phyloP scores from a whole-genome alignment of 2,888 invertebrate genomes.

The Acronicta aceris region DNA sequence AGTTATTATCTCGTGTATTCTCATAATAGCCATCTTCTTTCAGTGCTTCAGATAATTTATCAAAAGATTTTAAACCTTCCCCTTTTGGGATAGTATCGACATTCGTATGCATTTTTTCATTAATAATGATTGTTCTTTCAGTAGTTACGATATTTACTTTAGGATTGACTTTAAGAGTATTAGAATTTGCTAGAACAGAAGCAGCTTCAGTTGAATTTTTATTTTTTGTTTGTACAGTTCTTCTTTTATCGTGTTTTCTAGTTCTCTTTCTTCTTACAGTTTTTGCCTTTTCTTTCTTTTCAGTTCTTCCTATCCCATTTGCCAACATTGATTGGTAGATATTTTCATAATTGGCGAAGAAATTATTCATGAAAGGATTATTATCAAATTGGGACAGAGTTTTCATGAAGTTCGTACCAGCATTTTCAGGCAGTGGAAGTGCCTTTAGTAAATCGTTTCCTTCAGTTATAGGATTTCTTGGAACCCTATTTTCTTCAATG shows the following conservation, averaged over 20 bases:
- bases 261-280: constrained; percentile 26
- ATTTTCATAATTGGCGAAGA: constrained; percentile 43
- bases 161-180: not conserved
- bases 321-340: constrained; percentile 36
- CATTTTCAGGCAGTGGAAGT: constrained; percentile 41
- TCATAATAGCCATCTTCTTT: constrained; percentile 6
- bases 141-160: constrained; percentile 26
- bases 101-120: constrained; percentile 11
- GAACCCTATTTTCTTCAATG: constrained; percentile 40
- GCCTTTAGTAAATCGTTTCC: constrained; percentile 32
- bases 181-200: not conserved
- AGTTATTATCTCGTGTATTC: constrained; percentile 9
- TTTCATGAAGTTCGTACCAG: constrained; percentile 29
- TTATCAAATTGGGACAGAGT: constrained; percentile 34
- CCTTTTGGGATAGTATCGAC: constrained; percentile 10
- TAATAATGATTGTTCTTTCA: constrained; percentile 17
- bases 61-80: constrained; percentile 14
- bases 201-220: constrained; percentile 23
- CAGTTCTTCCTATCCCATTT: constrained; percentile 10
- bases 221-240: constrained; percentile 8
- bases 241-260: constrained; percentile 16
- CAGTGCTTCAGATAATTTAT: not conserved
- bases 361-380: constrained; percentile 42
- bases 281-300: constrained; percentile 10
- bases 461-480: constrained; percentile 44